Evolutionary conservation across 2,888 invertebrate species (phyloP), one percentile per base, ranked within the genome.

Genomic region (Eupithecia centaureata): DNA sequence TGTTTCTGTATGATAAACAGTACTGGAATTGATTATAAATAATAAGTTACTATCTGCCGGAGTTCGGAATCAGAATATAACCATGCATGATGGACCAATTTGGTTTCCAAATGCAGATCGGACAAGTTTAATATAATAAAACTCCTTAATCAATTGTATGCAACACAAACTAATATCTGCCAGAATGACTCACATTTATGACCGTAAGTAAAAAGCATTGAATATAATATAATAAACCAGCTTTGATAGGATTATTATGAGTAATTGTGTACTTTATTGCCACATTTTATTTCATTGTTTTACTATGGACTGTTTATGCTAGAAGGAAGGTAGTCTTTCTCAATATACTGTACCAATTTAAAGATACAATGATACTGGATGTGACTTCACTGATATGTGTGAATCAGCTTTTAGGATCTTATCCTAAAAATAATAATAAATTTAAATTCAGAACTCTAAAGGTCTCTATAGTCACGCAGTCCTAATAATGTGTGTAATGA

Each of bases 241-340:
- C 22, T 47, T 22, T 22, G 10, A 47, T 42, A 42, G 42, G 42
- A 42, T 42, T 42, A 42, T 42, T 42, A 42, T 42, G 42, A 42
- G 38, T 42, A 18, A 42, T 7, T 42, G 38, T 42, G 18, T 18
- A n/a, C n/a, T 38, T 38, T n/a, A 18, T 18, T 42, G 18, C 42
- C 38, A 42, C 18, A 42, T 8, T 38, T 5, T n/a, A 38, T 7
- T 18, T 8, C 42, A 12, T 47, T 10, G 18, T 42, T 18, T 18
- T 42, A 42, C n/a, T n/a, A 38, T 8, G 18, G 5, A 18, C 42
- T 18, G 7, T n/a, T 38, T n/a, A 38, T n/a, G 1, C n/a, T 38
- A 38, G n/a, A 38, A 32, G 32, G 35, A 15, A 42, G 18, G 42
- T 7, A 18, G 7, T 0, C 22, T 22, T 22, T 12, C n/a, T n/a